Conservation (phyloP, 2,888 invertebrate genomes). For the Trissonchulus latispiculum region DNA sequence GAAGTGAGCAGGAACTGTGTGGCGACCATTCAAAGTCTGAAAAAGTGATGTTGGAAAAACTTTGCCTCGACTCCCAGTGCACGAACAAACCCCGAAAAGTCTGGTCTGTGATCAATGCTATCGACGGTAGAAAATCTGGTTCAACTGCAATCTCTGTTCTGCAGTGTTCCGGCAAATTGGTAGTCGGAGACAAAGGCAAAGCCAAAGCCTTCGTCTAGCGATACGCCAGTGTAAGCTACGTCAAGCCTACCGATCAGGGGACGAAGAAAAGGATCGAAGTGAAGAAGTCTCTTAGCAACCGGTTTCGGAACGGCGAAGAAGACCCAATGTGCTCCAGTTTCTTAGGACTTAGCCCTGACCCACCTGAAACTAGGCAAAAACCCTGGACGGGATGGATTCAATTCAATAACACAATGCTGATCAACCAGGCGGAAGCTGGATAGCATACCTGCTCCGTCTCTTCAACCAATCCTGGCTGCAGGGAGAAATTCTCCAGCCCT, state of each 20-base stretch:
- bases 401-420: no score
- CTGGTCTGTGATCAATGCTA: not conserved
- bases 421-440: no score
- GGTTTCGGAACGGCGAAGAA: not conserved
- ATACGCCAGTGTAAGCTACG: conserved; percentile 11
- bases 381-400: conserved; percentile 3
- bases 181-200: not conserved
- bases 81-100: not conserved
- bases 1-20: not conserved
- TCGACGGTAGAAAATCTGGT: not conserved
- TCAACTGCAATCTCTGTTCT: not conserved
- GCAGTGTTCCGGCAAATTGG: not conserved
- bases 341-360: conserved; percentile 1
- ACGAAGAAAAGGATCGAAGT: not conserved
- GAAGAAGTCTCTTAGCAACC: not conserved
- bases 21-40: not conserved
- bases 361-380: not conserved
- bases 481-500: not conserved
- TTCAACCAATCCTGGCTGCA: not conserved
- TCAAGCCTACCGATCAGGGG: not conserved
- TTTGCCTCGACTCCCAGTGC: not conserved
- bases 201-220: conserved; percentile 1
- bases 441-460: not conserved
- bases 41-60: not conserved
- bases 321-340: not conserved